Conservation (phyloP, 2,797 vertebrate species). For the Remorina albescens region DNA sequence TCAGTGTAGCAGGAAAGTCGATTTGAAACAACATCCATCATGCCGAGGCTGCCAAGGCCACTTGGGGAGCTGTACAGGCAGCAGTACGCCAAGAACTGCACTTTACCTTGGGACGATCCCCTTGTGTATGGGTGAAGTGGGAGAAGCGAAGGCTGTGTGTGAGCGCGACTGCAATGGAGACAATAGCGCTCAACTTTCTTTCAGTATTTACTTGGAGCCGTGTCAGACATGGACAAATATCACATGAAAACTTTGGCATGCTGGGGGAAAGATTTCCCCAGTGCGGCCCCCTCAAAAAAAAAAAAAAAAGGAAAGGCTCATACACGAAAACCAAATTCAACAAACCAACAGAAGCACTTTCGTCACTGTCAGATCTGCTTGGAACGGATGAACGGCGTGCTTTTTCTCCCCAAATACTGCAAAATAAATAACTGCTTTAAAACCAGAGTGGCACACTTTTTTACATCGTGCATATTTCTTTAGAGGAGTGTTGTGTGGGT, state of each 20-base stretch:
- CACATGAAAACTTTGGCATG: background rate
- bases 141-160: slow-evolving; percentile 24
- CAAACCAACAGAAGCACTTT: slow-evolving; percentile 7
- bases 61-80: slow-evolving; percentile 56
- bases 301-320: no score
- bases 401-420: slow-evolving; percentile 7
- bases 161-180: slow-evolving; percentile 41
- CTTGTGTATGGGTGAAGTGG: slow-evolving; percentile 34
- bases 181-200: slow-evolving; percentile 59
- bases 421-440: slow-evolving; percentile 43
- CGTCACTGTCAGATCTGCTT: slow-evolving; percentile 20
- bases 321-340: slow-evolving; percentile 29
- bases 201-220: slow-evolving; percentile 61
- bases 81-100: slow-evolving; percentile 55
- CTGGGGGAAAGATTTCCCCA: slow-evolving; percentile 13
- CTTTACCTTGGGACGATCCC: slow-evolving; percentile 64
- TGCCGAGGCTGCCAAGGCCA: slow-evolving; percentile 54
- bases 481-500: slow-evolving; percentile 51
- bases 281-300: slow-evolving; percentile 1
- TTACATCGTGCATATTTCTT: slow-evolving; percentile 51
- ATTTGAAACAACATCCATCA: slow-evolving; percentile 81
- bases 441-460: slow-evolving; percentile 22
- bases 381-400: slow-evolving; percentile 14
- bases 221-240: slow-evolving; percentile 41
- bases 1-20: slow-evolving; percentile 57